A percentile compares a stretch with the other conserved stretches of the same genome.
phyloP scores from a whole-genome alignment of 2,888 invertebrate genomes.

The Eilema griseolum region DNA sequence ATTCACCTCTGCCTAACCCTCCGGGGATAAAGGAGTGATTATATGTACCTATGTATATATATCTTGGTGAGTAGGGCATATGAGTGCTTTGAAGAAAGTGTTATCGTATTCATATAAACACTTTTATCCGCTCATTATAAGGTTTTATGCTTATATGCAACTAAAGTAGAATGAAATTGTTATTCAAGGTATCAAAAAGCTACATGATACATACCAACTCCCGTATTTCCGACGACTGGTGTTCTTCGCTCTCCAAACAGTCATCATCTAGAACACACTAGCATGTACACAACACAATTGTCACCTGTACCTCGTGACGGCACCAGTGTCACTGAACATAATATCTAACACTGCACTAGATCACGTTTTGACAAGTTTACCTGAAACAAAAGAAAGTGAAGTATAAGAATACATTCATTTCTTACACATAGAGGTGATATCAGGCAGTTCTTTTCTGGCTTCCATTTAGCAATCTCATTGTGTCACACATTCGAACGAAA shows the following conservation, averaged over 20 bases:
- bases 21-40: too few species aligned
- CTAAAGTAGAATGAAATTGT: background rate
- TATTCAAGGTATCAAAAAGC: background rate
- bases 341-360: constrained; percentile 67
- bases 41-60: too few species aligned
- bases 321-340: constrained; percentile 71
- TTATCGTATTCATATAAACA: background rate
- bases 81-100: background rate
- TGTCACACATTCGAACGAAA: background rate
- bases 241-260: constrained; percentile 76
- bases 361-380: constrained; percentile 43
- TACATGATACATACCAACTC: constrained; percentile 70
- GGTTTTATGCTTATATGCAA: background rate
- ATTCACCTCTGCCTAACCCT: too few species aligned
- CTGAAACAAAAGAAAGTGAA: constrained; percentile 58
- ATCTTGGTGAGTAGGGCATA: too few species aligned
- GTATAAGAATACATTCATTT: background rate
- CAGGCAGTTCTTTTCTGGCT: background rate
- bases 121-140: background rate
- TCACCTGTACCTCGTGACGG: constrained; percentile 71
- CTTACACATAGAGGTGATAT: background rate
- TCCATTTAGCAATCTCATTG: background rate
- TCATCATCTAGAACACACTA: constrained; percentile 73
- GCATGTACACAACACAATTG: constrained; percentile 72
- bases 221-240: constrained; percentile 81